Conservation (phyloP, 2,888 invertebrate species). For the Apodemia hepburni region DNA sequence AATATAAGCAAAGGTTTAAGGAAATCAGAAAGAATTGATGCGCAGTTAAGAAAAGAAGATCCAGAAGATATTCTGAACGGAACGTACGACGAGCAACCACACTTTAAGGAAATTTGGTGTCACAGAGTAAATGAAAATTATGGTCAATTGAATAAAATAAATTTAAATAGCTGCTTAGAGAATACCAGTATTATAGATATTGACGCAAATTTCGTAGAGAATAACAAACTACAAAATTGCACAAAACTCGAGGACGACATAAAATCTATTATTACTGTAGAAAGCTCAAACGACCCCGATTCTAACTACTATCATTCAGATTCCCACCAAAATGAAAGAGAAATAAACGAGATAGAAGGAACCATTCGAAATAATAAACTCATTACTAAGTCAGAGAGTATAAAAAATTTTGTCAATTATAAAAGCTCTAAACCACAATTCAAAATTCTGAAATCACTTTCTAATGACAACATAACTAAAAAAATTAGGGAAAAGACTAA, state of each 20-base stretch:
- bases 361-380: slow-evolving; percentile 72
- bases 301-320: slow-evolving; percentile 52
- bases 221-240: slow-evolving; percentile 58
- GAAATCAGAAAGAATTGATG: slow-evolving; percentile 86
- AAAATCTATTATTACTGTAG: slow-evolving; percentile 68
- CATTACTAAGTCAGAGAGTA: slow-evolving; percentile 67
- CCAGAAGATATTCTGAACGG: slow-evolving; percentile 68
- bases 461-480: slow-evolving; percentile 61
- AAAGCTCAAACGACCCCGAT: slow-evolving; percentile 66
- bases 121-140: slow-evolving; percentile 57
- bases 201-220: slow-evolving; percentile 49
- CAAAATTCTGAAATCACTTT: slow-evolving; percentile 56
- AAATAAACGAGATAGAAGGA: slow-evolving; percentile 75
- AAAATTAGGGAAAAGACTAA: slow-evolving; percentile 46
- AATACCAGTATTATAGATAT: slow-evolving; percentile 21
- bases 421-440: slow-evolving; percentile 48
- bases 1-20: slow-evolving; percentile 84
- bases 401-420: slow-evolving; percentile 48
- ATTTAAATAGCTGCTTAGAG: slow-evolving; percentile 31
- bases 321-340: slow-evolving; percentile 72
- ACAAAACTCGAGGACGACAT: slow-evolving; percentile 69
- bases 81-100: slow-evolving; percentile 68
- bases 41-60: slow-evolving; percentile 80
- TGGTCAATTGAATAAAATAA: slow-evolving; percentile 64
- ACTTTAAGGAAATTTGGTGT: slow-evolving; percentile 62